A percentile compares a stretch with the other conserved stretches of the same genome.
phyloP scores from a whole-genome alignment of 2,113 vertebrate genomes.

The Isichthys henryi region DNA sequence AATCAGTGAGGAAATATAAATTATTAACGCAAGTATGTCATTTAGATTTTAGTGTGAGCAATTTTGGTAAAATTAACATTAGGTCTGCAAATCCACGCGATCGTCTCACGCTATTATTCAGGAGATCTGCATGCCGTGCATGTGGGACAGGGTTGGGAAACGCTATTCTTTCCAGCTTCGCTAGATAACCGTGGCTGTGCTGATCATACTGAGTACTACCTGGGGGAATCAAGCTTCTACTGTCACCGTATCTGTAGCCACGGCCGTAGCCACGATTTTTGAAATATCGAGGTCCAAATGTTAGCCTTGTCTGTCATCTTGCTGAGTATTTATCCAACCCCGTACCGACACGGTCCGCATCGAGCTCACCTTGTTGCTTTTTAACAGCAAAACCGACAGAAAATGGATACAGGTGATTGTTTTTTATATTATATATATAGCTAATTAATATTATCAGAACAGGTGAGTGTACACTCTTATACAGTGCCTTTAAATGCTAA shows the following conservation, averaged over 20 bases:
- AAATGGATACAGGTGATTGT: background rate
- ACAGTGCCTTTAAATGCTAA: background rate
- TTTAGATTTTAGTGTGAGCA: background rate
- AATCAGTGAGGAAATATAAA: background rate
- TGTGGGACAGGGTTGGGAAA: background rate
- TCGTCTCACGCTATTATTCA: background rate
- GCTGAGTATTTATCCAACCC: too few species aligned
- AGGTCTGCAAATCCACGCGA: background rate
- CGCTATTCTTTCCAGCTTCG: background rate
- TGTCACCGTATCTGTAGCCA: too few species aligned
- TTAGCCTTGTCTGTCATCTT: too few species aligned
- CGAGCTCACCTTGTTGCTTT: too few species aligned
- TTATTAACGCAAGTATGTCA: background rate
- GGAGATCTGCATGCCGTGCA: background rate
- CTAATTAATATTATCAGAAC: background rate
- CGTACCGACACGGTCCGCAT: too few species aligned
- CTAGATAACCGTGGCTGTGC: background rate
- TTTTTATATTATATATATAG: background rate
- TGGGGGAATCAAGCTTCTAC: too few species aligned
- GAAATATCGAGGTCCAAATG: too few species aligned
- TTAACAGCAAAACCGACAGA: too few species aligned
- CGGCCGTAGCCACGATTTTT: too few species aligned
- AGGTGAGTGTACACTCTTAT: background rate
- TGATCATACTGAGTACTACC: too few species aligned
- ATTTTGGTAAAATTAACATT: background rate